Conservation (phyloP, 2,888 invertebrate genomes). For the Epinotia demarniana region DNA sequence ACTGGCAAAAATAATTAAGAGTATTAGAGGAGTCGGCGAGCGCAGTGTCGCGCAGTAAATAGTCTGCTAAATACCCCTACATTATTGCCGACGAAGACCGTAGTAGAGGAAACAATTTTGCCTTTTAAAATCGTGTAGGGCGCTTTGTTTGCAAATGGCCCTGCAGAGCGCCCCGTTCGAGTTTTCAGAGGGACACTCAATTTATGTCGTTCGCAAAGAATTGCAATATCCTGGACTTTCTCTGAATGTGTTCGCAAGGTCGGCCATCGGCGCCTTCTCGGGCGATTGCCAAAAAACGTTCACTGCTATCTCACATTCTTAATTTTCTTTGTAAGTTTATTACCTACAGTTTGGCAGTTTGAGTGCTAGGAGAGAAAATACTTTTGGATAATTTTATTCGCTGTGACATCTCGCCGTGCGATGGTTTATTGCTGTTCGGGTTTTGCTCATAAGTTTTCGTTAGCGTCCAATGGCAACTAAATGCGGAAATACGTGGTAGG, state of each 20-base stretch:
- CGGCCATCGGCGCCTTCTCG: conserved; percentile 25
- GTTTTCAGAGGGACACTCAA: conserved; percentile 51
- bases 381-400: conserved; percentile 36
- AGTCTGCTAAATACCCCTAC: conserved; percentile 81
- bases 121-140: conserved; percentile 71
- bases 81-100: conserved; percentile 76
- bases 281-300: conserved; percentile 39
- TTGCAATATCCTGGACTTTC: conserved; percentile 44
- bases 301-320: conserved; percentile 40
- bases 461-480: conserved; percentile 18
- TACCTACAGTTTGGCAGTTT: conserved; percentile 39
- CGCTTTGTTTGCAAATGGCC: conserved; percentile 67
- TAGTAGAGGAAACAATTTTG: conserved; percentile 79
- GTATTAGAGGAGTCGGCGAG: conserved; percentile 79
- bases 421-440: conserved; percentile 29
- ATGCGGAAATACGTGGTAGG: conserved; percentile 9
- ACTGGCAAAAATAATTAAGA: conserved; percentile 84
- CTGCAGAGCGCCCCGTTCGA: conserved; percentile 37
- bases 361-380: conserved; percentile 35
- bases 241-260: conserved; percentile 30
- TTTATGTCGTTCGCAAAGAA: conserved; percentile 47
- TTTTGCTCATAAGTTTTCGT: conserved; percentile 30
- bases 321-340: conserved; percentile 39
- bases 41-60: conserved; percentile 80
- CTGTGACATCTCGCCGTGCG: conserved; percentile 25